Percentiles rank a stretch among this genome's conserved stretches.
Conservation (phyloP, 2,888 invertebrate species). For the Urechis unicinctus region DNA sequence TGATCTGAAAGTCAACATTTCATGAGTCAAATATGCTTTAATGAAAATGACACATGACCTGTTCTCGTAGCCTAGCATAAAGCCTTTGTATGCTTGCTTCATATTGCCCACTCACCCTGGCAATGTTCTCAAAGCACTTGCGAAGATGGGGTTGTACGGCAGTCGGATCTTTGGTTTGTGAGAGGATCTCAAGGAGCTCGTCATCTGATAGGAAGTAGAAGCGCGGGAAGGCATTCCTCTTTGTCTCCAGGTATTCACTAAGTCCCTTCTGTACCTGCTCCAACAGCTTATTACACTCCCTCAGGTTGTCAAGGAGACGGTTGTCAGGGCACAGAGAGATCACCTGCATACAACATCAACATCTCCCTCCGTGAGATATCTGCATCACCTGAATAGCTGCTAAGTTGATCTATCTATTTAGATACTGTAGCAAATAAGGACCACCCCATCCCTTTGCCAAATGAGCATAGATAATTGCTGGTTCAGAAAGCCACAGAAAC, state of each 20-base stretch:
- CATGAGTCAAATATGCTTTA: too few relatives aligned
- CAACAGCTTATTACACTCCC: conserved; percentile 61
- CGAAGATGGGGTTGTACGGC: conserved; percentile 61
- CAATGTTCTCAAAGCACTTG: conserved; percentile 77
- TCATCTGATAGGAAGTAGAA: conserved; percentile 53
- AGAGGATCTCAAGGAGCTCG: conserved; percentile 51
- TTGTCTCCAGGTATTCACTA: conserved; percentile 52
- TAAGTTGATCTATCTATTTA: too few relatives aligned
- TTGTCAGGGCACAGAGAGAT: conserved; percentile 50
- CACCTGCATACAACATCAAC: conserved; percentile 33
- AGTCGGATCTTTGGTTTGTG: conserved; percentile 52
- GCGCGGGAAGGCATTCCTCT: conserved; percentile 55
- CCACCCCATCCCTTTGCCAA: too few relatives aligned
- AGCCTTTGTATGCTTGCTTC: too few relatives aligned
- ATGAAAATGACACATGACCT: too few relatives aligned
- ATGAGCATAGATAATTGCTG: too few relatives aligned
- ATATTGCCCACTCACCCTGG: conserved; percentile 50
- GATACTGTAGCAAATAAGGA: too few relatives aligned
- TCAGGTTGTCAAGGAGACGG: conserved; percentile 62
- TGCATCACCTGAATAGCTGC: too few relatives aligned
- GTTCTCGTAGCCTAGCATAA: too few relatives aligned
- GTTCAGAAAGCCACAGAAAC: too few relatives aligned
- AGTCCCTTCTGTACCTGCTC: conserved; percentile 52
- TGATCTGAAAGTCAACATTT: conserved; percentile 33
- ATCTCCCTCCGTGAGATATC: too few relatives aligned